These are phyloP conservation scores for Chelmon rostratus DNA, from an alignment of 2,797 vertebrate species.

Conservation along the genomic window DNA sequence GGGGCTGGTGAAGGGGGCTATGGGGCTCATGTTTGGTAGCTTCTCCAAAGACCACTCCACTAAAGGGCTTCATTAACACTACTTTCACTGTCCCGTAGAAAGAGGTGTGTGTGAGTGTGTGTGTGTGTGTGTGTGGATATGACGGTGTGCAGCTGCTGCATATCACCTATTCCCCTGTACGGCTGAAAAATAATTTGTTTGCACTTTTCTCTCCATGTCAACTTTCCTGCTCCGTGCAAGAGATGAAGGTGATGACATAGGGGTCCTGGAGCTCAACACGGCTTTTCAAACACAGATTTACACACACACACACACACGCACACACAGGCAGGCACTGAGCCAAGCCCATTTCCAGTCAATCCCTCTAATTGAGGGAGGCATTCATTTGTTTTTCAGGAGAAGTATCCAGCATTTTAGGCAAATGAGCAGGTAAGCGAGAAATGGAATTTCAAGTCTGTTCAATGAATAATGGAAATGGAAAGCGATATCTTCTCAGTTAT, in stretches of 20 bases:
- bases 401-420: conserved; percentile 55
- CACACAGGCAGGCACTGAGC: conserved; percentile 20
- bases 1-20: conserved; percentile 47
- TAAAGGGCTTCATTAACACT: conserved; percentile 73
- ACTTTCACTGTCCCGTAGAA: conserved; percentile 53
- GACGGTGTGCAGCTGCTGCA: conserved; percentile 19
- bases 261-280: conserved; percentile 24
- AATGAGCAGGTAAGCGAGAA: conserved; percentile 57
- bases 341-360: conserved; percentile 34
- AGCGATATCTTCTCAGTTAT: conserved; percentile 39
- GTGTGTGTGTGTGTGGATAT: conserved; percentile 7
- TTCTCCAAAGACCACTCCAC: conserved; percentile 69
- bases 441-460: conserved; percentile 53
- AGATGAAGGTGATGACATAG: not conserved
- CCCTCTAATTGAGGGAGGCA: conserved; percentile 42
- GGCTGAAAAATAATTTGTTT: conserved; percentile 36
- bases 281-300: conserved; percentile 5
- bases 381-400: conserved; percentile 48
- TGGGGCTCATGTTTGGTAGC: conserved; percentile 69
- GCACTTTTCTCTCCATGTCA: conserved; percentile 21
- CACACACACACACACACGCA: conserved; percentile 15
- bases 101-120: conserved; percentile 1
- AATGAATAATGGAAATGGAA: conserved; percentile 52
- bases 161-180: not conserved
- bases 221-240: conserved; percentile 10